phyloP scores from a whole-genome alignment of 2,113 vertebrate genomes.

The Rhinolophus sinicus region DNA sequence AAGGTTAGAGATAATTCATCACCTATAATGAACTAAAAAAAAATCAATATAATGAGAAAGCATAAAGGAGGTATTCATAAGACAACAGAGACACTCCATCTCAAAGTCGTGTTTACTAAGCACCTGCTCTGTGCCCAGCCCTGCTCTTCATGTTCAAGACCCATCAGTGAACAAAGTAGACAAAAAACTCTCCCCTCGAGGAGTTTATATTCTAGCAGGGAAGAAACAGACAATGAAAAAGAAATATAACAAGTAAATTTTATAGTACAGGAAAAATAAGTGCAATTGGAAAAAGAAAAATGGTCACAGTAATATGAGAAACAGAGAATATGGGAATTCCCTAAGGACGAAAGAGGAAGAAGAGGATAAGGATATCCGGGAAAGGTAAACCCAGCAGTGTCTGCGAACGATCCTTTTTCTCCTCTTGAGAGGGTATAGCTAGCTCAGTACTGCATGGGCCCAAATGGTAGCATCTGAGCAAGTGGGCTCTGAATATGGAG shows the following conservation, averaged over 20 bases:
- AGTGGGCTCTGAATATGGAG: fast-evolving
- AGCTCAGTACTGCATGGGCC: fast-evolving
- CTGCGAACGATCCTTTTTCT: neutral
- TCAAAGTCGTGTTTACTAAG: neutral
- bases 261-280: neutral
- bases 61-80: neutral
- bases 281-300: neutral
- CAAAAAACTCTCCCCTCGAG: neutral
- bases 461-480: neutral
- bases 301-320: neutral
- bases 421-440: neutral
- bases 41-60: neutral
- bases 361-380: neutral
- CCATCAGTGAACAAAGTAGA: neutral
- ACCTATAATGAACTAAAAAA: neutral
- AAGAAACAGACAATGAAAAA: neutral
- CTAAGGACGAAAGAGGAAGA: neutral
- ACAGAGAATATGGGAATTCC: neutral
- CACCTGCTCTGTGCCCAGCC: neutral
- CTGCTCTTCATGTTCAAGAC: neutral
- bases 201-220: neutral
- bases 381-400: neutral
- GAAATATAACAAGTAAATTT: neutral
- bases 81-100: neutral
- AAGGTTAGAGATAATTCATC: neutral